Base-by-base conservation (phyloP, 2,797 vertebrate species). In the Lepilemur ruficaudatus region DNA sequence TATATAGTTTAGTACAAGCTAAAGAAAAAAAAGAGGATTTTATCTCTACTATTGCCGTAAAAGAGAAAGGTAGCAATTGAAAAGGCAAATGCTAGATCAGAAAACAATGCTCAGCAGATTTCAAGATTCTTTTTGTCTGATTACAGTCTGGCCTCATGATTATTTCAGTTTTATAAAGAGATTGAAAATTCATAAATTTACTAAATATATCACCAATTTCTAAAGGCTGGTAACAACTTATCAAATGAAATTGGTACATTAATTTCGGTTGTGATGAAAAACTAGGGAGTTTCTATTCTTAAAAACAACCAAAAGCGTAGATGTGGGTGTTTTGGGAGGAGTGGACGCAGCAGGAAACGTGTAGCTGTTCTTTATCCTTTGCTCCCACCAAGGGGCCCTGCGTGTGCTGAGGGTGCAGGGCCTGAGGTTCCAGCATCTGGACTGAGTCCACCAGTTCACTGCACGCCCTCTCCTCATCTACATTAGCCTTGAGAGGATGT, bases 141-240 rank as follows among this genome's bases (percentile, higher is more conserved):
- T 48, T 73, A 63, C 1, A 80, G 63, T 25, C 41, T 90, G n/a
- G 46, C 35, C 96, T 80, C n/a, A 61, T 15, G 35, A 89, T 30
- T 43, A 52, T 46, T 97, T 86, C 41, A 86, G 48, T 22, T 65
- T 46, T 78, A 69, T 23, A 52, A 95, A 93, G 57, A 69, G 48
- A 61, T 10, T 4, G 2, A 94, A 86, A 86, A 95, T 2, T 28
- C 48, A 75, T 11, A 86, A 57, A 57, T 43, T 95, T 86, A 67
- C 67, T 83, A 91, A 91, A 80, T 93, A 79, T 18, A 43, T 20
- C 50, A 94, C 46, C 41, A 59, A 20, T 18, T 94, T 96, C 87
- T 90, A 94, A 97, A 95, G 88, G 41, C 38, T 89, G n/a, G 25
- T 86, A 72, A 90, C 79, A 83, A 93, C 43, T 84, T 88, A 92